Evolutionary conservation across 2,888 invertebrate species (phyloP).

Genomic region (Rotaria socialis): DNA sequence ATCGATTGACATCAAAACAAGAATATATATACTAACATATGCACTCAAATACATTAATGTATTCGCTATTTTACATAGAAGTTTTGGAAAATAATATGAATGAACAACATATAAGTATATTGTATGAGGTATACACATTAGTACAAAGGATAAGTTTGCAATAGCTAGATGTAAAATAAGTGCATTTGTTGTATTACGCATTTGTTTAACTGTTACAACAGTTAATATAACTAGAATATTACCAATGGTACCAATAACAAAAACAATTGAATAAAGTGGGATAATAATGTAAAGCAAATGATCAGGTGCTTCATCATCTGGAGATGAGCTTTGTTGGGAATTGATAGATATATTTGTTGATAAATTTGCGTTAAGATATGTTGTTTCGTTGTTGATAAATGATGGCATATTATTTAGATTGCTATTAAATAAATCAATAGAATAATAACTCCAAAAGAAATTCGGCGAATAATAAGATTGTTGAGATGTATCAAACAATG

Average conservation of each 20-base stretch:
- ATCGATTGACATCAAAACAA: constrained; percentile 87
- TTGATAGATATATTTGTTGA: not conserved
- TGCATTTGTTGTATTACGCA: constrained; percentile 82
- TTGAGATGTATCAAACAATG: not conserved
- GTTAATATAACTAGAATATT: constrained; percentile 82
- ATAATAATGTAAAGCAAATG: constrained; percentile 4
- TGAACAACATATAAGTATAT: constrained; percentile 77
- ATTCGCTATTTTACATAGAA: constrained; percentile 83
- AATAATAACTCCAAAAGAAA: not conserved
- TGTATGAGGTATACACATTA: constrained; percentile 88
- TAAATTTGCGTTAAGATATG: not conserved
- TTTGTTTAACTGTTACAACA: constrained; percentile 80
- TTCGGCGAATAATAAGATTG: not conserved
- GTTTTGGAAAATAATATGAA: constrained; percentile 80
- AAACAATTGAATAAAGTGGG: constrained; percentile 29
- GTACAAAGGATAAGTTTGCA: constrained; percentile 82
- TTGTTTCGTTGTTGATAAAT: not conserved
- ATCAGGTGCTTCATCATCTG: not conserved
- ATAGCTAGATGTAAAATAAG: constrained; percentile 82
- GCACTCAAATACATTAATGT: constrained; percentile 86
- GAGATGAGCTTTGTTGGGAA: not conserved
- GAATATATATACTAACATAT: constrained; percentile 84
- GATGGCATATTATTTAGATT: not conserved
- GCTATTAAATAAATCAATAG: not conserved
- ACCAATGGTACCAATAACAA: constrained; percentile 72